Evolutionary conservation across 2,888 invertebrate genomes (phyloP).

Genomic region (Gymnoscelis rufifasciata): DNA sequence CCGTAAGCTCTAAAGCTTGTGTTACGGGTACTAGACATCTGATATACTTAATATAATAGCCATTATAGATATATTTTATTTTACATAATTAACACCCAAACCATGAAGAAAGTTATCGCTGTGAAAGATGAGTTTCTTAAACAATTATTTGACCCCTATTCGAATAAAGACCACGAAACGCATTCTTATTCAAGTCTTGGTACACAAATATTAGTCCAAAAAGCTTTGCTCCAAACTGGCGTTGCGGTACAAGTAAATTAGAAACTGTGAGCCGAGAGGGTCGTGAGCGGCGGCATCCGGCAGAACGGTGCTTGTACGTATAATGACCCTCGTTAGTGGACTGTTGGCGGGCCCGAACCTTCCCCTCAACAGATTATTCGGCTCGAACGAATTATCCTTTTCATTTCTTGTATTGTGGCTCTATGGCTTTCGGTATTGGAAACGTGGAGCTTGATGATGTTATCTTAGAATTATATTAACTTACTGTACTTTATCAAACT

Average conservation of each 20-base stretch:
- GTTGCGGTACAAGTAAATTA: constrained; percentile 26
- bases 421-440: not conserved
- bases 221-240: constrained; percentile 16
- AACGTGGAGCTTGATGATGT: not conserved
- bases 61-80: no score
- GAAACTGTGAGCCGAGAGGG: constrained; percentile 31
- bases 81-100: no score
- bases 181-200: not conserved
- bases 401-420: constrained; percentile 10
- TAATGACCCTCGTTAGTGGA: constrained; percentile 56
- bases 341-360: constrained; percentile 37
- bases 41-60: no score
- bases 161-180: no score
- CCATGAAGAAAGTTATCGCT: no score
- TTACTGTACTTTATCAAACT: no score
- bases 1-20: no score
- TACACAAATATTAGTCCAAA: constrained; percentile 6
- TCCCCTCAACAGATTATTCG: constrained; percentile 14
- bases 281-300: constrained; percentile 37
- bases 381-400: constrained; percentile 6
- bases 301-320: constrained; percentile 46
- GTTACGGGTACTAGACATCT: no score
- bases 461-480: not conserved
- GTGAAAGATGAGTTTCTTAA: no score
- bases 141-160: no score